Evolutionary conservation across 2,113 vertebrate genomes (phyloP).

Genomic region (Hydropotes inermis): DNA sequence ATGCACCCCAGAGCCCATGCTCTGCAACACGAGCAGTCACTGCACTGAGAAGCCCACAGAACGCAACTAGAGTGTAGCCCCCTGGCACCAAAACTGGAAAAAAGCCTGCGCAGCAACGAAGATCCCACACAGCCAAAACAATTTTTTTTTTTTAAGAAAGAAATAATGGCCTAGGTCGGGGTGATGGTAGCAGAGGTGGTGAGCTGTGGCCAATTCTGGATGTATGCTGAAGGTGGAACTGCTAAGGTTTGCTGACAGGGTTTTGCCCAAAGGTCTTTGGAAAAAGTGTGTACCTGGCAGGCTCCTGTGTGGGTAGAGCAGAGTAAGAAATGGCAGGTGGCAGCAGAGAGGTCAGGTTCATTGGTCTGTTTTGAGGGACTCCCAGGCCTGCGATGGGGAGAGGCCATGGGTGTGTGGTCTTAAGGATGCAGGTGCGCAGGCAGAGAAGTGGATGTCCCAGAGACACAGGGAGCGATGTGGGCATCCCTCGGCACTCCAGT

Average conservation of each 20-base stretch:
- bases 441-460: background rate
- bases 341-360: background rate
- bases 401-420: background rate
- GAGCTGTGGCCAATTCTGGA: background rate
- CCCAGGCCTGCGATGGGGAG: background rate
- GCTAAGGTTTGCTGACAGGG: background rate
- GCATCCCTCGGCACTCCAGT: background rate
- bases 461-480: background rate
- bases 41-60: no score
- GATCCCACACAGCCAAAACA: no score
- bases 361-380: background rate
- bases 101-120: no score
- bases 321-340: background rate
- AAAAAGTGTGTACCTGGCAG: background rate
- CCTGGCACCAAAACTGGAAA: no score
- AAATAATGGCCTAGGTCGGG: background rate
- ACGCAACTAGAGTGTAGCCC: no score
- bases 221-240: background rate
- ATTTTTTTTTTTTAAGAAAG: background rate
- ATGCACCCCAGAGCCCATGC: no score
- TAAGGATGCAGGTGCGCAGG: background rate
- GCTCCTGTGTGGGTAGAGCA: background rate
- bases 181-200: background rate
- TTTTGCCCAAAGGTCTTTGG: background rate
- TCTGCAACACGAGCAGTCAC: no score